Evolutionary conservation across 2,797 vertebrate genomes (phyloP).

Genomic region (Eulemur coronatus): DNA sequence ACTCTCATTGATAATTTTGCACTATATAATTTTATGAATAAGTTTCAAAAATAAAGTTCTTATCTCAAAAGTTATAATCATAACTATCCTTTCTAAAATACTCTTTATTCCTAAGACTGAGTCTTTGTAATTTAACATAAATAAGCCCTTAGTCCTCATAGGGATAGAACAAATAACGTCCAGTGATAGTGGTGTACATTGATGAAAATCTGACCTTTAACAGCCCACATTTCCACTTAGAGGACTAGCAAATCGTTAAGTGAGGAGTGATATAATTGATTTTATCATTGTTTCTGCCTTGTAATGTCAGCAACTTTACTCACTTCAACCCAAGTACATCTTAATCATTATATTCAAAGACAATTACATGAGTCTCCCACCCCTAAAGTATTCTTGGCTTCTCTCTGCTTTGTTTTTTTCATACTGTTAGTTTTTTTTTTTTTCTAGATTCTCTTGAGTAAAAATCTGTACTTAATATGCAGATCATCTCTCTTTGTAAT

Average conservation of each 20-base stretch:
- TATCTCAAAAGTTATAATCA: background rate
- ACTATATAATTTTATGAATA: background rate
- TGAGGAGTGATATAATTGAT: slow-evolving; percentile 58
- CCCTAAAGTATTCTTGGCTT: slow-evolving; percentile 13
- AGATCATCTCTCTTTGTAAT: slow-evolving; percentile 85
- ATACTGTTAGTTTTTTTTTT: slow-evolving; percentile 64
- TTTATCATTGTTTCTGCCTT: slow-evolving; percentile 64
- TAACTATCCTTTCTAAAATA: background rate
- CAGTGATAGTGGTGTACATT: background rate
- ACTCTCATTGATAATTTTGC: background rate
- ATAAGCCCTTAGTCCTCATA: background rate
- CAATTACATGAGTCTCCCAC: slow-evolving; percentile 22
- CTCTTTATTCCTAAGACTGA: background rate
- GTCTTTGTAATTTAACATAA: background rate
- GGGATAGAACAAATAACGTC: background rate
- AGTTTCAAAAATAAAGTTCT: background rate
- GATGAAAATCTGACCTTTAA: background rate
- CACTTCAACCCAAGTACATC: slow-evolving; percentile 74
- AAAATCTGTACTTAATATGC: slow-evolving; percentile 87
- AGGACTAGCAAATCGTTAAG: slow-evolving; percentile 59
- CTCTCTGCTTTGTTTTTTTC: background rate
- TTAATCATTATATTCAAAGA: slow-evolving; percentile 77
- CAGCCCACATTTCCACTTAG: background rate
- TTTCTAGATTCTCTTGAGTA: slow-evolving; percentile 75
- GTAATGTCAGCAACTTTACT: slow-evolving; percentile 67